Base-by-base conservation (phyloP, 2,113 vertebrate species). In the Datnioides undecimradiatus region DNA sequence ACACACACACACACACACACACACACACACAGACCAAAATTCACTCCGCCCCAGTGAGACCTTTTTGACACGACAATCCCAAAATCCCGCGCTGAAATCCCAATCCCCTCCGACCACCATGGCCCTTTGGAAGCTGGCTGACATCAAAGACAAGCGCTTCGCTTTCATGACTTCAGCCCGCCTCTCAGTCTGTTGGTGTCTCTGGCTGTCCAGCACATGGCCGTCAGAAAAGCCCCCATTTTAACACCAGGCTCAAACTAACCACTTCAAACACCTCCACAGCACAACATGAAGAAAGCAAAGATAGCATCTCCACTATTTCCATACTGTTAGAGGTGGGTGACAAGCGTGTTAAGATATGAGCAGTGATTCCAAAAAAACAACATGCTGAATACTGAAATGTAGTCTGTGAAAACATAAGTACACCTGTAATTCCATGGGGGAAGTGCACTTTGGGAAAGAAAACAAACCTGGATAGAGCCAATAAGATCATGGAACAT, bases 161-260 rank as follows among this genome's bases (percentile, higher is more conserved):
- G 45, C 79, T 86, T 85, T 91, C 77, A 86, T 91, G 91, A 86
- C 89, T 80, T 76, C 68, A 88, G 87, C 75, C 77, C 63, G 63
- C 43, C 73, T 73, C 54, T 58, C 79, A 59, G 81, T 65, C 79
- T 83, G 76, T 70, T 81, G 41, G 51, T 34, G 52, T 77, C 51
- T 79, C 68, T 65, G 82, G 41, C 57, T 77, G 6, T 58, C 90
- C 68, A 52, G 51, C 83, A 78, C 75, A 77, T 59, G 71, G 38
- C 34, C 33, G 11, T 78, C 23, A 71, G 62, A 73, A 46, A 59
- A 79, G 43, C 21, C 74, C 51, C 66, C 68, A 48, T 83, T 79
- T 57, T 10, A 66, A 87, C 71, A 79, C 27, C 46, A 62, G 59
- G 54, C 64, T 68, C 43, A 49, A 0, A 19, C 1, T 57, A 55